Evolutionary conservation across 2,113 vertebrate genomes (phyloP), one percentile per base, ranked within the genome.

Genomic region (Psittacus erithacus): DNA sequence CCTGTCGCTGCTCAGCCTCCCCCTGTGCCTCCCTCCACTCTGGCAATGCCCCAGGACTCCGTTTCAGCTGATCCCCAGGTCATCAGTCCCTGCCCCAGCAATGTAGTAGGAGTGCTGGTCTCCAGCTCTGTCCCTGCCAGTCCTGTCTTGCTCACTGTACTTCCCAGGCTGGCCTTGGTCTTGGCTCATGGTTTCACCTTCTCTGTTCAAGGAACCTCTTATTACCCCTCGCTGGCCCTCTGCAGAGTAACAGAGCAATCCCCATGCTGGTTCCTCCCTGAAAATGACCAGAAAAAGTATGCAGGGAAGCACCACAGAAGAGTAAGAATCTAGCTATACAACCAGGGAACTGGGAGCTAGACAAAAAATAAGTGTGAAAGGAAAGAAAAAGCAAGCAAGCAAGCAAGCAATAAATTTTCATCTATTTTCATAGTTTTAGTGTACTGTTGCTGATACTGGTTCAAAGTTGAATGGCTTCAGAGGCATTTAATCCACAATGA

Each of bases 211-310:
- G 44, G 29, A 91, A 49, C 4, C 23, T 35, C 23, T 43, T 49
- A 11, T 13, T 39, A 65, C 7, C 15, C 11, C 1, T 1, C 2
- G 3, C 25, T 60, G 60, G 24, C 5, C 5, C 28, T 46, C 4
- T 1, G 2, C 0, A 1, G 6, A 10, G 2, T 35, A 74, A 8
- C 1, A 5, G 15, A 85, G 17, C 27, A 57, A 78, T 6, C 4
- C 4, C 28, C 1, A 1, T 1, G 1, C 60, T 41, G 33, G 23
- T 8, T 60, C 2, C 5, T 82, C 20, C 29, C 18, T 87, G 28
- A 28, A 2, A 44, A 41, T 11, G 53, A 27, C 25, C 24, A 49
- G 41, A 28, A 73, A 47, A 57, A 13, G 0, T 44, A 9, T 4
- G 5, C 0, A 11, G 46, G 74, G 38, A 38, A 2, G 20, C 29